Percentiles rank a stretch among this genome's conserved stretches.
Evolutionary conservation across 2,888 invertebrate species (phyloP).

Genomic region (Lasius platythorax): DNA sequence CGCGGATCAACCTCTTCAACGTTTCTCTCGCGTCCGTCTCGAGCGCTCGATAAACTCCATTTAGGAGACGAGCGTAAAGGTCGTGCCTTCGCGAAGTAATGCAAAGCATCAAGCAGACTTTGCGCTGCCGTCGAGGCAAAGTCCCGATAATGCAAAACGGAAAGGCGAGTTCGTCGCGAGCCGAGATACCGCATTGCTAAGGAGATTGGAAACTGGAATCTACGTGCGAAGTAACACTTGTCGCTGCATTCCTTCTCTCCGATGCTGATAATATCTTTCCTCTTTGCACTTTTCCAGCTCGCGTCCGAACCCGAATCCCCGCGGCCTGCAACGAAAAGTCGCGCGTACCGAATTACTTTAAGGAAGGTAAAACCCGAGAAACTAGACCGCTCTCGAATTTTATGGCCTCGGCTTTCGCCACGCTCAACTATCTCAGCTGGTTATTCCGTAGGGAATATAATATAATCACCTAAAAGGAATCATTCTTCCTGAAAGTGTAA

Average conservation of each 20-base stretch:
- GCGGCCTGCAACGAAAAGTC: conserved; percentile 19
- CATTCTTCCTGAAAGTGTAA: background rate
- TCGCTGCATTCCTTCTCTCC: conserved; percentile 35
- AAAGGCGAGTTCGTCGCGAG: conserved; percentile 52
- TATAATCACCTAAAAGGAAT: conserved; percentile 10
- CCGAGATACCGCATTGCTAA: conserved; percentile 64
- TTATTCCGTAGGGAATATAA: background rate
- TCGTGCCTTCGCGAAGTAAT: conserved; percentile 60
- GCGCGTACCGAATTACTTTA: conserved; percentile 50
- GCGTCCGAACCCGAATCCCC: background rate
- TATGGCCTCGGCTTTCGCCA: conserved; percentile 25
- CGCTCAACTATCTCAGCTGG: conserved; percentile 16
- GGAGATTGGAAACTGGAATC: conserved; percentile 72
- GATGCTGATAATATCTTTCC: background rate
- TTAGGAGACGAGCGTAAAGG: conserved; percentile 57
- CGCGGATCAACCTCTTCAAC: conserved; percentile 39
- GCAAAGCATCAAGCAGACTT: conserved; percentile 60
- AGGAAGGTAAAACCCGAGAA: conserved; percentile 34
- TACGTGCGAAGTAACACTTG: conserved; percentile 75
- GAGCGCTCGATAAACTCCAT: conserved; percentile 71
- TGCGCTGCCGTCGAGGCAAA: conserved; percentile 28
- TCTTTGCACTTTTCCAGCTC: background rate
- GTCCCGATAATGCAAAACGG: conserved; percentile 67
- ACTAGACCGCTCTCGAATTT: conserved; percentile 41
- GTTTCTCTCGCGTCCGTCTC: conserved; percentile 37